Conservation (phyloP, 2,797 vertebrate species). For the Malacoctenus gilli region DNA sequence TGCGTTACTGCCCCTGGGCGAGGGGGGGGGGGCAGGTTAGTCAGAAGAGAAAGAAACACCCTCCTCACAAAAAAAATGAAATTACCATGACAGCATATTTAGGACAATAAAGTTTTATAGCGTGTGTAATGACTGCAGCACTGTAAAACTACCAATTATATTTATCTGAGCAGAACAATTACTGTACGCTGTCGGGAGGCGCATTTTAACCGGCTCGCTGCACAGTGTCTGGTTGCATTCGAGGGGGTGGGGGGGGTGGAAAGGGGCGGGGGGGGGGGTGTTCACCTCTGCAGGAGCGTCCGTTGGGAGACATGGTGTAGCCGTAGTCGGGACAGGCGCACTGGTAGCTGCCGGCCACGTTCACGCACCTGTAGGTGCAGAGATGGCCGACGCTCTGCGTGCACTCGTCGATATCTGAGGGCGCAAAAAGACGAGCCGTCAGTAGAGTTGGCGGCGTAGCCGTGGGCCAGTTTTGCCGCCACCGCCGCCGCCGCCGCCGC, state of each 20-base stretch:
- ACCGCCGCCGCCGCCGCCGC: conserved; percentile 8
- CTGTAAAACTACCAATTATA: conserved; percentile 52
- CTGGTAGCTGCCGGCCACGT: conserved; percentile 92
- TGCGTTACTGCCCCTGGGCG: conserved; percentile 26
- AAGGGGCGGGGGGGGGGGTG: too few species aligned
- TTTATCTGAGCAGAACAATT: conserved; percentile 47
- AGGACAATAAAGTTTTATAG: conserved; percentile 56
- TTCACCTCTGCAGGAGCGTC: conserved; percentile 92
- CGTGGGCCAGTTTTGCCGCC: too few species aligned
- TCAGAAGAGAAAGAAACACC: conserved; percentile 22
- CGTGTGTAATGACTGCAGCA: conserved; percentile 49
- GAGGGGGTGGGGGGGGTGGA: too few species aligned
- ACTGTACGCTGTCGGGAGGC: neutral
- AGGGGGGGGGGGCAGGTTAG: conserved; percentile 1
- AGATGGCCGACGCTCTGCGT: conserved; percentile 88
- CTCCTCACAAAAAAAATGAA: conserved; percentile 22
- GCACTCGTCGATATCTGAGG: conserved; percentile 94
- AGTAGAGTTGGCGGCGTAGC: too few species aligned
- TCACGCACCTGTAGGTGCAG: conserved; percentile 93
- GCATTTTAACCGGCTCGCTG: neutral
- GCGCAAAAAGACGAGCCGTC: conserved; percentile 1
- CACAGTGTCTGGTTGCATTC: neutral
- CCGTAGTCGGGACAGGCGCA: conserved; percentile 93
- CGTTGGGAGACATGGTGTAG: conserved; percentile 90
- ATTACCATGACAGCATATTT: conserved; percentile 52